Conservation (phyloP, 2,888 invertebrate genomes). For the Chaitophorus viminalis region DNA sequence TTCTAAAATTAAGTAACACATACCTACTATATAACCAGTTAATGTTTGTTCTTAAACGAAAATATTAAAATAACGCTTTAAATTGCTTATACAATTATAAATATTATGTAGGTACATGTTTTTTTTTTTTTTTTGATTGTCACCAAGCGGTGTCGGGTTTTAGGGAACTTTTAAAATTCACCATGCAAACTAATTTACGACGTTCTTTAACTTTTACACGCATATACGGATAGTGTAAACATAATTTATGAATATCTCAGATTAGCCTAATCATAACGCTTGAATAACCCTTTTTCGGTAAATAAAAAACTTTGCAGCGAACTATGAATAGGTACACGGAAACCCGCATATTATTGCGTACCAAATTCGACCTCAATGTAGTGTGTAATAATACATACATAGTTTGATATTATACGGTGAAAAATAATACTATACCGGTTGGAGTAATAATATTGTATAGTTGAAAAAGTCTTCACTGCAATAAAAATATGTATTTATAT, state of each 20-base stretch:
- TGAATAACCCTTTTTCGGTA: slow-evolving; percentile 20
- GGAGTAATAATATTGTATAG: background rate
- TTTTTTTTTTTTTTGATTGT: background rate
- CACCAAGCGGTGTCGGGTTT: background rate
- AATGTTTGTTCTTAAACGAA: background rate
- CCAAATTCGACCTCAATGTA: slow-evolving; percentile 26
- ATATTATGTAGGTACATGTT: too few species aligned
- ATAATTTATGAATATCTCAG: slow-evolving; percentile 40
- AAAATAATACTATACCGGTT: background rate
- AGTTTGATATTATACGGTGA: background rate
- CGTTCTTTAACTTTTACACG: slow-evolving; percentile 26
- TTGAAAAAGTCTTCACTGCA: background rate
- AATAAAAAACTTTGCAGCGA: background rate
- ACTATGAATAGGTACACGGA: background rate
- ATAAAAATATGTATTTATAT: background rate
- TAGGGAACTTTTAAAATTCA: slow-evolving; percentile 12
- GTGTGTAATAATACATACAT: background rate
- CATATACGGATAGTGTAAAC: slow-evolving; percentile 32
- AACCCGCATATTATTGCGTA: slow-evolving; percentile 33
- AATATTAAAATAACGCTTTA: too few species aligned
- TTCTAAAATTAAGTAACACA: too few species aligned
- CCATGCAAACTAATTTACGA: slow-evolving; percentile 17
- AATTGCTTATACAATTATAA: too few species aligned
- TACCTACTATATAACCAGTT: too few species aligned
- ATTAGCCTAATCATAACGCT: slow-evolving; percentile 30